Conservation (phyloP, 2,113 vertebrate genomes). For the Dicentrarchus labrax region DNA sequence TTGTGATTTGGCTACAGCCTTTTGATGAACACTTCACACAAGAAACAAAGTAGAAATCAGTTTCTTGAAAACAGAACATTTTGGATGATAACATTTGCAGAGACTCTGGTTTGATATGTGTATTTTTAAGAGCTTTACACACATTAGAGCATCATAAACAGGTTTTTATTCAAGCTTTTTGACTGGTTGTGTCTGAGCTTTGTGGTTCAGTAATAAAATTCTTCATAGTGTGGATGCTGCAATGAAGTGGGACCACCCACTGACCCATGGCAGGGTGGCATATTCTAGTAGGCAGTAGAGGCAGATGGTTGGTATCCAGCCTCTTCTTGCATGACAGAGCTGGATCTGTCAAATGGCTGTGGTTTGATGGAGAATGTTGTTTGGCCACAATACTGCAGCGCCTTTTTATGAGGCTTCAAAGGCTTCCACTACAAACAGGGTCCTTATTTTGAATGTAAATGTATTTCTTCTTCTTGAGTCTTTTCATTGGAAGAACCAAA, state of each 20-base stretch:
- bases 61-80: background rate
- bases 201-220: constrained; percentile 15
- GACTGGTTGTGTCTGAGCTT: background rate
- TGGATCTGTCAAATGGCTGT: constrained; percentile 47
- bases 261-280: constrained; percentile 32
- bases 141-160: background rate
- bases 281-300: constrained; percentile 38
- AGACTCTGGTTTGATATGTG: background rate
- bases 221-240: constrained; percentile 21
- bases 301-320: constrained; percentile 53
- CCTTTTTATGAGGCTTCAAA: constrained; percentile 34
- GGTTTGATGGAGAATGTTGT: constrained; percentile 31
- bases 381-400: background rate
- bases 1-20: background rate
- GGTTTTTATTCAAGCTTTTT: background rate
- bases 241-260: constrained; percentile 47
- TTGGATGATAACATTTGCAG: background rate
- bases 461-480: background rate
- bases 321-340: constrained; percentile 56
- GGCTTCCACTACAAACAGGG: background rate
- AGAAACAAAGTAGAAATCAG: background rate
- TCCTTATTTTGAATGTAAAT: constrained; percentile 2
- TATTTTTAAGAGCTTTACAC: background rate
- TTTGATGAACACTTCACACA: constrained; percentile 11
- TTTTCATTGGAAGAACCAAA: constrained; percentile 8